These are phyloP conservation scores for Embiotoca jacksoni DNA, from an alignment of 2,113 vertebrate genomes.

Conservation along the genomic window DNA sequence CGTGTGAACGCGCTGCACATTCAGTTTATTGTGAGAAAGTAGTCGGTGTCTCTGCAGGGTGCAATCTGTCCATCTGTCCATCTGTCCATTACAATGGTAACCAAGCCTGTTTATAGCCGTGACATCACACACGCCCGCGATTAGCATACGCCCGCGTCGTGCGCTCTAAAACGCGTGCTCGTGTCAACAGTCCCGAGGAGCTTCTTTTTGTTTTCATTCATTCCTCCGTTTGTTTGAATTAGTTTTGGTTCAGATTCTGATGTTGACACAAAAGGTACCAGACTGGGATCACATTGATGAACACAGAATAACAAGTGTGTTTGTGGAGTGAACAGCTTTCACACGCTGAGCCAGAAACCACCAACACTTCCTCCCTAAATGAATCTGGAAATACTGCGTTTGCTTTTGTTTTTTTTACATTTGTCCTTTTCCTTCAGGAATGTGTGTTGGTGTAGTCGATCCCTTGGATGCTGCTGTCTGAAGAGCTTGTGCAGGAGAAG, in stretches of 20 bases:
- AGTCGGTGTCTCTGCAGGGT: neutral
- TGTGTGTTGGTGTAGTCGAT: constrained; percentile 63
- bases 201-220: constrained; percentile 58
- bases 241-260: constrained; percentile 44
- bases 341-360: neutral
- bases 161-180: constrained; percentile 22
- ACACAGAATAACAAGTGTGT: neutral
- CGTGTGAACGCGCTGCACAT: too few species aligned
- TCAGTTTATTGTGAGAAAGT: too few species aligned
- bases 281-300: constrained; percentile 43
- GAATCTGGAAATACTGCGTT: constrained; percentile 2
- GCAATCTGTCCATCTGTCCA: neutral
- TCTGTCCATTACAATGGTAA: constrained; percentile 7
- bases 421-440: constrained; percentile 68
- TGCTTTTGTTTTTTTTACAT: constrained; percentile 1
- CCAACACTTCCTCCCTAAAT: neutral
- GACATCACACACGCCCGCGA: constrained; percentile 17
- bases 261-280: constrained; percentile 48
- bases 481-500: constrained; percentile 63
- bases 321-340: neutral
- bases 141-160: constrained; percentile 42
- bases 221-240: constrained; percentile 57
- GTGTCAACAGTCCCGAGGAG: constrained; percentile 18
- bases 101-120: constrained; percentile 3
- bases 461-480: constrained; percentile 56